A percentile compares a stretch with the other conserved stretches of the same genome.
Conservation (phyloP, 2,797 vertebrate species). For the Artibeus jamaicensis region DNA sequence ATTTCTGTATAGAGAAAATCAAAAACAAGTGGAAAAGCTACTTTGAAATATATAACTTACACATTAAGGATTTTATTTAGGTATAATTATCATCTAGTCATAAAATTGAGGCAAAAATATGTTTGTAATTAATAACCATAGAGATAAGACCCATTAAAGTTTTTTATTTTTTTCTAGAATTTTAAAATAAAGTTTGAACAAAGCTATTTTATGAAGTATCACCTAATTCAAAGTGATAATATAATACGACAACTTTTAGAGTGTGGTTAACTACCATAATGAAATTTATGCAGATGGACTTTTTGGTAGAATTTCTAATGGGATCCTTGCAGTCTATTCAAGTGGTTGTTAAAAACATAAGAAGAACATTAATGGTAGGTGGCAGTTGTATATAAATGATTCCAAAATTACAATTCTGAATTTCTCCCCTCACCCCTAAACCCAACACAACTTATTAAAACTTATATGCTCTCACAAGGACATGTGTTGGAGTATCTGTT, state of each 20-base stretch:
- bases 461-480: background rate
- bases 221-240: background rate
- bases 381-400: background rate
- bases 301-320: conserved; percentile 54
- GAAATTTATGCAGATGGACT: conserved; percentile 58
- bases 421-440: background rate
- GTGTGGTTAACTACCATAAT: conserved; percentile 66
- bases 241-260: conserved; percentile 57
- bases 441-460: background rate
- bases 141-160: background rate
- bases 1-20: background rate
- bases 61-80: background rate
- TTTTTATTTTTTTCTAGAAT: background rate
- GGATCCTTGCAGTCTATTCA: background rate
- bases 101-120: background rate
- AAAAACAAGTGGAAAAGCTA: conserved; percentile 52
- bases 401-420: background rate
- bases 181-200: conserved; percentile 58
- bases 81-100: conserved; percentile 29
- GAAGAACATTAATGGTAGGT: conserved; percentile 5
- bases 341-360: conserved; percentile 41
- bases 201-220: conserved; percentile 54
- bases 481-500: background rate
- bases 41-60: conserved; percentile 28
- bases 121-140: conserved; percentile 8